These are phyloP conservation scores for Pandemis cinnamomeana DNA, from an alignment of 2,888 invertebrate species.

Conservation along the genomic window DNA sequence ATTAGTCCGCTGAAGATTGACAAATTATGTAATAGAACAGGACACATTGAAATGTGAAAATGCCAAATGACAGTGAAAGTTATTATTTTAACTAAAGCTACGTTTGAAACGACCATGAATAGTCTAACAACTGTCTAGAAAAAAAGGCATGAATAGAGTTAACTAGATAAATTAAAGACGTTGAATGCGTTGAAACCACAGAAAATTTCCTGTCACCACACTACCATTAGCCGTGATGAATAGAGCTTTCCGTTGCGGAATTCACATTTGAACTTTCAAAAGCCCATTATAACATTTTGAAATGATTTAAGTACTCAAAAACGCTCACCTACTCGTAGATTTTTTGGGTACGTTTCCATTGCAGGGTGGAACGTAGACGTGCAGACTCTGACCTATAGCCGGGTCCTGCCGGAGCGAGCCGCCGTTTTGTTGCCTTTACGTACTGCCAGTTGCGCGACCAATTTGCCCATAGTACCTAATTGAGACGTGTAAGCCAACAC, in stretches of 20 bases:
- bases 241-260: neutral
- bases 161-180: neutral
- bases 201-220: constrained; percentile 10
- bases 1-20: too few relatives aligned
- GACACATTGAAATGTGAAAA: too few relatives aligned
- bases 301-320: neutral
- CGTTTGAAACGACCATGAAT: neutral
- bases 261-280: constrained; percentile 4
- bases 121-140: neutral
- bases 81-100: neutral
- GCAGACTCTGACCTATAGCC: too few relatives aligned
- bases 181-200: neutral
- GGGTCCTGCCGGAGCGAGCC: too few relatives aligned
- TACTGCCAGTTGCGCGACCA: too few relatives aligned
- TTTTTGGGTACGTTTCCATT: neutral
- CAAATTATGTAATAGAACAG: too few relatives aligned
- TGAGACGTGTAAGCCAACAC: too few relatives aligned
- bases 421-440: too few relatives aligned
- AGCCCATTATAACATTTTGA: neutral
- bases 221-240: constrained; percentile 8
- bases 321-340: neutral
- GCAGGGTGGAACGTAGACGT: too few relatives aligned
- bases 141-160: neutral
- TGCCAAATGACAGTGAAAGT: neutral
- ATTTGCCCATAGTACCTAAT: too few relatives aligned